Evolutionary conservation across 2,113 vertebrate genomes (phyloP), one percentile per base, ranked within the genome.

Genomic region (Macroglossus sobrinus): DNA sequence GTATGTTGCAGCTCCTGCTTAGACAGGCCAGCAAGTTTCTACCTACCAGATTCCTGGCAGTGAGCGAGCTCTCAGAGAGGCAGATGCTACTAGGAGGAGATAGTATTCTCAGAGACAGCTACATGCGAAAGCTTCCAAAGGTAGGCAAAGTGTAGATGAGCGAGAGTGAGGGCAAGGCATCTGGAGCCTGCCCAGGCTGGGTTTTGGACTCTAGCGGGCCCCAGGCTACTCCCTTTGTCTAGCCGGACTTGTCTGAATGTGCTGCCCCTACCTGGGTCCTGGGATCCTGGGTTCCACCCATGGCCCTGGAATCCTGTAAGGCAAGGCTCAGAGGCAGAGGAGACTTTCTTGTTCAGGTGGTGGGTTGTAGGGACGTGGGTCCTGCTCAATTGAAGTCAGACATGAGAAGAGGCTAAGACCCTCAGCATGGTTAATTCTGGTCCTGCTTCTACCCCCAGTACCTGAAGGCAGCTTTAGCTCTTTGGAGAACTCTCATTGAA

Each of bases 41-140:
- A 22, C 59, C 94, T 71, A 55, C 95, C 96, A 86, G 81, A 66
- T 81, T 94, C 85, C 80, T 95, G 95, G 98, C 96, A 50, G 94
- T 33, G 91, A 94, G 85, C 22, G 40, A 94, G 66, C 76, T 91
- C 89, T 97, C 96, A 96, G 98, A 98, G 97, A 98, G 97, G 76
- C 97, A 61, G 74, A 97, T 84, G 94, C 97, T 98, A 11, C 96
- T 97, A 84, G 97, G 91, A 95, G 97, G 97, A 96, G 85, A 92
- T 86, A 69, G 57, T 40, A 18, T 85, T 95, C 82, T 95, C 97
- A 96, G 93, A 93, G 92, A 92, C 84, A 97, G 59, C 71, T 38
- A 93, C 71, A 63, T 84, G 96, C 81, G 16, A 82, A 94, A 93
- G 84, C 94, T 91, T 47, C 82, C 72, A 0, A 96, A 97, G 93